Conservation (phyloP, 2,797 vertebrate species). For the Epinephelus malabaricus region DNA sequence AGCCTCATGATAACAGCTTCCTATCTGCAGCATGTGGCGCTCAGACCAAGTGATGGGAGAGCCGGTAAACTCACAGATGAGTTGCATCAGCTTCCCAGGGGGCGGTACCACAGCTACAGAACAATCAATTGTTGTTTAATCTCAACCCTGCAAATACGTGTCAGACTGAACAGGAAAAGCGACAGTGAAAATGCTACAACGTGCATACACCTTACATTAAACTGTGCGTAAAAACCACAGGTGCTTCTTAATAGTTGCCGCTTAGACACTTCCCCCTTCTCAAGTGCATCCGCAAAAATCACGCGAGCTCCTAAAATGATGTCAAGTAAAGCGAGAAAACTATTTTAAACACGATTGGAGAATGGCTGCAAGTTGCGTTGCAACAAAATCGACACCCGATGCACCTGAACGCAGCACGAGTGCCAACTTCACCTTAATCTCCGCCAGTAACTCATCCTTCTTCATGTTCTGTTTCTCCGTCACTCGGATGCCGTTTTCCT, state of each 20-base stretch:
- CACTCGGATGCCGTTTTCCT: constrained; percentile 91
- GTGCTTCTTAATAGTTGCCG: too few species aligned
- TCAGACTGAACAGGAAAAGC: not conserved
- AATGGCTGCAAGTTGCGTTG: not conserved
- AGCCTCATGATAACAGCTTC: not conserved
- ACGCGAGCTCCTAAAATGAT: not conserved
- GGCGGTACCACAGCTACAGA: constrained; percentile 61
- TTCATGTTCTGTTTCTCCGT: constrained; percentile 90
- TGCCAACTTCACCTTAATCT: constrained; percentile 88
- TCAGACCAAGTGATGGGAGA: constrained; percentile 33
- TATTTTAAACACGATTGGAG: not conserved
- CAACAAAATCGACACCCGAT: not conserved
- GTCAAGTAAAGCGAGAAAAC: not conserved
- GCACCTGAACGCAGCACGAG: not conserved
- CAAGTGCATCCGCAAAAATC: not conserved
- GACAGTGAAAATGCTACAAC: rapidly evolving
- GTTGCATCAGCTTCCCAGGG: constrained; percentile 79
- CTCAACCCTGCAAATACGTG: not conserved
- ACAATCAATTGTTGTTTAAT: not conserved
- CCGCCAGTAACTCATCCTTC: constrained; percentile 89
- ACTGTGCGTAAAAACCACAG: not conserved
- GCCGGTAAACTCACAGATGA: constrained; percentile 51
- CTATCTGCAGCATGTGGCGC: not conserved
- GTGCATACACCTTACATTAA: not conserved
- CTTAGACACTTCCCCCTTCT: too few species aligned